phyloP scores from a whole-genome alignment of 2,113 vertebrate species.

The Rana temporaria region DNA sequence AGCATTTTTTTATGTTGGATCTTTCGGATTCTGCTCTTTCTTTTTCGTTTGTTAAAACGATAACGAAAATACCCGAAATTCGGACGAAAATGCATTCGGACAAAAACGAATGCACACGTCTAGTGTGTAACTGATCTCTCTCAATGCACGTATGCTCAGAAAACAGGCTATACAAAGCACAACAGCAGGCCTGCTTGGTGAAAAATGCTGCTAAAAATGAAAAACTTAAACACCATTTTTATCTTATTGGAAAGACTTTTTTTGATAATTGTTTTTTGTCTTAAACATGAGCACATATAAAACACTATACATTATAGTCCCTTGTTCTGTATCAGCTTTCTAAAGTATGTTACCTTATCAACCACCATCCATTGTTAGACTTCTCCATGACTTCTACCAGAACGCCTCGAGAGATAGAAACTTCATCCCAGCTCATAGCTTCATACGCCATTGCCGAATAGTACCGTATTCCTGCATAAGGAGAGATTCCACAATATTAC shows the following conservation, averaged over 20 bases:
- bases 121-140: too few relatives aligned
- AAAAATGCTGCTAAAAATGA: too few relatives aligned
- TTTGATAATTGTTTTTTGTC: background rate
- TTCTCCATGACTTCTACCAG: slow-evolving; percentile 79
- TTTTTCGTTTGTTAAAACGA: too few relatives aligned
- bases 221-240: too few relatives aligned
- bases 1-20: too few relatives aligned
- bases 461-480: slow-evolving; percentile 73
- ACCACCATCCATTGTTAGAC: slow-evolving; percentile 88
- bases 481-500: background rate
- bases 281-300: background rate
- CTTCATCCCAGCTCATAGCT: slow-evolving; percentile 76
- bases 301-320: background rate
- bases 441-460: slow-evolving; percentile 73
- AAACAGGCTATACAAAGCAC: too few relatives aligned
- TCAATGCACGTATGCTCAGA: too few relatives aligned
- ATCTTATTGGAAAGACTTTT: background rate
- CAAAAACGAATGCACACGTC: too few relatives aligned
- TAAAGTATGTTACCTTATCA: slow-evolving; percentile 75
- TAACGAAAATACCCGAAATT: too few relatives aligned
- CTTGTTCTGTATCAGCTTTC: background rate
- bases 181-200: too few relatives aligned
- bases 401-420: slow-evolving; percentile 78
- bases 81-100: too few relatives aligned
- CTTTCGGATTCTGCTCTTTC: too few relatives aligned